These are phyloP conservation scores for Meteorus sp. DNA, from an alignment of 1,140 invertebrate genomes.

Conservation along the genomic window DNA sequence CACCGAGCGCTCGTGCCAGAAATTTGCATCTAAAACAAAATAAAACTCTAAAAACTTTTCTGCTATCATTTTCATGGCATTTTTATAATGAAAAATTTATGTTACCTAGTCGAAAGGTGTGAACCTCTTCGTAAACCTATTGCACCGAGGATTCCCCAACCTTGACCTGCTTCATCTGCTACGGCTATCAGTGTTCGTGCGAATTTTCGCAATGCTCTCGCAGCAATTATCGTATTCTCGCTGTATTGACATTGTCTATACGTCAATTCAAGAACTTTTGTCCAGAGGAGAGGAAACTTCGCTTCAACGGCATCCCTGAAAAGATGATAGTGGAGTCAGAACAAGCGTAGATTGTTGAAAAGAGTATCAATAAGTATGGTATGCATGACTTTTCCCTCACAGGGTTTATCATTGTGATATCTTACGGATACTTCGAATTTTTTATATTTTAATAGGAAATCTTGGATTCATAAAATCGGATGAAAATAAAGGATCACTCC, in stretches of 20 bases:
- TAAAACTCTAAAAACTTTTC: conserved; percentile 10
- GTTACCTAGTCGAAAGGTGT: conserved; percentile 61
- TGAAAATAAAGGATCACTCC: no score
- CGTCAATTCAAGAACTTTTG: conserved; percentile 61
- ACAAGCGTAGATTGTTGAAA: no score
- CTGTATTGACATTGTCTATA: conserved; percentile 59
- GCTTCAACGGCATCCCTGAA: conserved; percentile 62
- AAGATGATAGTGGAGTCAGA: no score
- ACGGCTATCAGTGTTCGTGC: conserved; percentile 55
- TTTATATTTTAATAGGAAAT: no score
- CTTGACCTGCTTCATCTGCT: conserved; percentile 63
- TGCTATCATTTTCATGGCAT: conserved; percentile 1
- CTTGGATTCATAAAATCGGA: no score
- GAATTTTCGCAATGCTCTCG: conserved; percentile 59
- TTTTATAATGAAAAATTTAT: conserved; percentile 10
- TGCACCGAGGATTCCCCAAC: conserved; percentile 66
- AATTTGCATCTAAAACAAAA: conserved; percentile 52
- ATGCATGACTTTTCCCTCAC: no score
- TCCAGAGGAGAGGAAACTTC: conserved; percentile 65
- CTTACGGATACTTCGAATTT: no score
- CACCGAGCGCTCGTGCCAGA: conserved; percentile 49
- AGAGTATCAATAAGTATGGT: no score
- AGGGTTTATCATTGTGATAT: no score
- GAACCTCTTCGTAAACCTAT: conserved; percentile 67
- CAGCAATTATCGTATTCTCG: conserved; percentile 53